Base-by-base conservation (phyloP, 2,113 vertebrate genomes). In the Oophaga pumilio region DNA sequence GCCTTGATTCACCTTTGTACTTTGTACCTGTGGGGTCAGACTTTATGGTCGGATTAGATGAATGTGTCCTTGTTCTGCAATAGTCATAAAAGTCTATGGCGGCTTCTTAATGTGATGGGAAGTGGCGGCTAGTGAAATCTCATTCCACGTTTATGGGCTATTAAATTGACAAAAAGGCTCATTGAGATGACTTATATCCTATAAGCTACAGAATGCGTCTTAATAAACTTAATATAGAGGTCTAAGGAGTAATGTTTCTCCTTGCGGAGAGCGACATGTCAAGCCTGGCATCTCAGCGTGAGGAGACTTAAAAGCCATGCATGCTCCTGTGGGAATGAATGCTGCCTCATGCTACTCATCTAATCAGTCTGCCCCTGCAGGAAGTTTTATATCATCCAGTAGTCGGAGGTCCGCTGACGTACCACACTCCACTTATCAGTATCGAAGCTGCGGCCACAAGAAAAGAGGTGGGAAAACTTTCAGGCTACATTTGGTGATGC, bases 11-110 rank as follows among this genome's bases (percentile, higher is more conserved):
- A 57, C 28, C 68, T 24, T 85, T 85, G 84, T 15, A 76, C 50
- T 77, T 50, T 18, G 84, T 56, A 85, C 74, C 43, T 14, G 18
- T 80, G 50, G 26, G 49, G 64, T 73, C 52, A 74, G 52, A 33
- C 76, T 87, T 73, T 80, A 80, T 71, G 17, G 52, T 64, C 52
- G 4, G 28, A 17, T 24, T 56, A 2, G 6, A 50, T 81, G 24
- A 87, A 81, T 76, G 59, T 24, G 26, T n/a, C 78, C 82, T 81
- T 87, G 77, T 82, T 73, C 22, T 24, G n/a, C 50, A 14, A 57
- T 14, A 73, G 10, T 59, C 76, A 24, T 87, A 73, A 87, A 87
- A 24, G 26, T 33, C 73, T 13, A 59, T 57, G 12, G n/a, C 71
- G 2, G n/a, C 84, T 53, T 33, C 43, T 50, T 85, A 49, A 50